Evolutionary conservation across 2,797 vertebrate species (phyloP), one percentile per base, ranked within the genome.

Genomic region (Micrastur ruficollis): DNA sequence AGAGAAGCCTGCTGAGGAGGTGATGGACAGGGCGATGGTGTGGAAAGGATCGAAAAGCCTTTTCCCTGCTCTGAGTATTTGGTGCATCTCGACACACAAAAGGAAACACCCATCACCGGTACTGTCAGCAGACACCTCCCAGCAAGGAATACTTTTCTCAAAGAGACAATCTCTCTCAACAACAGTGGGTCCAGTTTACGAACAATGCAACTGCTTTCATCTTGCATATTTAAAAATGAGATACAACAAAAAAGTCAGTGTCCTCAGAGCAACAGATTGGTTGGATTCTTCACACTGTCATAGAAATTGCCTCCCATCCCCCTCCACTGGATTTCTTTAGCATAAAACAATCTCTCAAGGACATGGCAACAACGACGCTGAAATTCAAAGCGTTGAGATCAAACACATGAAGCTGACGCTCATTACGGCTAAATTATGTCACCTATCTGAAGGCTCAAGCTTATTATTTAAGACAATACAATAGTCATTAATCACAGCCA

Each of bases 401-500:
- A 96, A 97, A 96, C 79, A 55, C 66, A 36, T 6, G 9, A 93
- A 81, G 65, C 85, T 71, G 94, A 95, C 5, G 42, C 95, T 84
- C 86, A 85, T 95, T 94, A 96, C 0, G 0, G 86, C 31, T 95
- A 92, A 94, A 92, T 96, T 95, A 96, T 90, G 91, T 86, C 87
- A 93, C 93, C 83, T 86, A 91, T 81, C 94, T 68, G 71, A 94
- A 75, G 74, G 90, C 94, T 86, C 79, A 78, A 84, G 71, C 85
- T 82, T 95, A 92, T 95, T 95, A 92, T 93, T 91, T 89, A 93
- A 94, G 92, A 94, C 86, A 95, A 92, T 95, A 92, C 75, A 94
- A 86, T 59, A 93, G 87, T 46, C 90, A 86, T 95, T 97, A 96
- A 96, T 96, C 96, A 97, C 83, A 76, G 68, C 72, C 56, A 93